Conservation (phyloP, 2,113 vertebrate genomes). For the Tragelaphus scriptus region DNA sequence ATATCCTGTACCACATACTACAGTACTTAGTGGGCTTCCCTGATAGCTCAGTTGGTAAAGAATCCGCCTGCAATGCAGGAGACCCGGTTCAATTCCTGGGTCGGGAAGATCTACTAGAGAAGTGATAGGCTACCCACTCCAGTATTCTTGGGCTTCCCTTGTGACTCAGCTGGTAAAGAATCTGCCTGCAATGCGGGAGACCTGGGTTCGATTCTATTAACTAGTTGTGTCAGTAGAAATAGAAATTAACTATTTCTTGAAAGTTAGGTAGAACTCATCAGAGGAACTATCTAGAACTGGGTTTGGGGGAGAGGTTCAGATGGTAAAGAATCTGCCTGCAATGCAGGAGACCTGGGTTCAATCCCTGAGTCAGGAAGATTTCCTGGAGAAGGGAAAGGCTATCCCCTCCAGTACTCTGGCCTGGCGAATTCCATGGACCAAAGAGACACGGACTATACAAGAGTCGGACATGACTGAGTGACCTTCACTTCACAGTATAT, state of each 20-base stretch:
- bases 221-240: background rate
- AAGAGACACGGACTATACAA: background rate
- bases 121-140: background rate
- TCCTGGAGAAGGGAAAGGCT: background rate
- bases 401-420: background rate
- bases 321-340: background rate
- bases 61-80: background rate
- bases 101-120: accelerated
- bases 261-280: background rate
- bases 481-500: accelerated
- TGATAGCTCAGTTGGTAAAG: background rate
- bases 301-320: background rate
- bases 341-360: background rate
- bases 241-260: background rate
- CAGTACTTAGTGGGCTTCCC: background rate
- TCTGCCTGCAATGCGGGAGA: background rate
- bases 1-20: too few relatives aligned
- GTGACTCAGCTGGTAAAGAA: background rate
- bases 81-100: background rate
- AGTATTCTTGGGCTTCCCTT: background rate
- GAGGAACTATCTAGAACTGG: background rate
- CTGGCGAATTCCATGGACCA: background rate
- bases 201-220: background rate
- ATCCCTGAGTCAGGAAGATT: background rate
- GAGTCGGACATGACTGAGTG: background rate